Conservation (phyloP, 2,113 vertebrate genomes). For the Ceratotherium simum region DNA sequence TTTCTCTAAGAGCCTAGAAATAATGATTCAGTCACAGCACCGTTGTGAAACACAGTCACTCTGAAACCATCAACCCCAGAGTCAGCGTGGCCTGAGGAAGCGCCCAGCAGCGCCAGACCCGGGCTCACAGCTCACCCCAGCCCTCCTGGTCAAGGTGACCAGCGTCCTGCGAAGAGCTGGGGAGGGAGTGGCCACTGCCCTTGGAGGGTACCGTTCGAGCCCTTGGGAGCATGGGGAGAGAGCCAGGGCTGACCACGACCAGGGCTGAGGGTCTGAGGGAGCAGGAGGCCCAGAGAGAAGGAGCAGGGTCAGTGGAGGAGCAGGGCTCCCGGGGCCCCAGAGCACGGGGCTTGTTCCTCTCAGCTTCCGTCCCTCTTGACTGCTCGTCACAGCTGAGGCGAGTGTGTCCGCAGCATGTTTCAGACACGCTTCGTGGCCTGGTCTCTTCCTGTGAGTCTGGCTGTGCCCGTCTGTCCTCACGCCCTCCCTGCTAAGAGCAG, state of each 20-base stretch:
- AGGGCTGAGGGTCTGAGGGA: too few species aligned
- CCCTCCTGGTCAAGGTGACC: neutral
- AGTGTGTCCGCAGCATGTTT: too few species aligned
- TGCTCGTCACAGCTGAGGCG: neutral
- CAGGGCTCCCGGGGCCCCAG: neutral
- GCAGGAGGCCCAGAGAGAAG: too few species aligned
- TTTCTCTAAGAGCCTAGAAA: neutral
- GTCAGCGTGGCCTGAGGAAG: neutral
- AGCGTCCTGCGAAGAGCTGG: neutral
- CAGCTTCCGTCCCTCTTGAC: neutral
- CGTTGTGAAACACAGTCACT: neutral
- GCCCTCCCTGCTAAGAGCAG: too few species aligned
- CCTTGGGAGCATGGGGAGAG: too few species aligned
- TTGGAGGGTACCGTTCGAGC: neutral
- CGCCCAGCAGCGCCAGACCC: too few species aligned
- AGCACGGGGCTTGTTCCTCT: neutral
- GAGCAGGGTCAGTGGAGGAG: too few species aligned
- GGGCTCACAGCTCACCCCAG: neutral
- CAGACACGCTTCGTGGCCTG: too few species aligned
- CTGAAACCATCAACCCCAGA: neutral
- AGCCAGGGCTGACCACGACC: too few species aligned
- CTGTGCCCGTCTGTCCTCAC: neutral
- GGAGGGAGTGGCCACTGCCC: neutral
- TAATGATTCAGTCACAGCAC: fast-evolving
- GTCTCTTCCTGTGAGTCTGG: too few species aligned